phyloP scores from a whole-genome alignment of 37 sponge, comb jelly and placozoan genomes.

The Petrosia ficiformis region DNA sequence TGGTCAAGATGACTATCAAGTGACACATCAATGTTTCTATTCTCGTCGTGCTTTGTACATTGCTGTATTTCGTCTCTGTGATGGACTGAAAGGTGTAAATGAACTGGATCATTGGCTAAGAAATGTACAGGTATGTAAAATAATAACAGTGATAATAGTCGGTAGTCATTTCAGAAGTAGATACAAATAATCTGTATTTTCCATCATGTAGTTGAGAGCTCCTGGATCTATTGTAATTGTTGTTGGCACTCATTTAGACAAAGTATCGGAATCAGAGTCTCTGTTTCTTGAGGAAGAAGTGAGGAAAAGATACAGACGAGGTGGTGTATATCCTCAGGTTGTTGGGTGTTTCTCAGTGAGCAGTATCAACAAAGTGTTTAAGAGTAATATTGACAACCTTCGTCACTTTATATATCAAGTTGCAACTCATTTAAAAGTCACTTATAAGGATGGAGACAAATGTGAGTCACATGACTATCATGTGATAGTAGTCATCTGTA shows the following conservation, averaged over 20 bases:
- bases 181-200: not conserved
- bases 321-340: slow-evolving; percentile 44
- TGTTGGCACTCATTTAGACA: slow-evolving; percentile 86
- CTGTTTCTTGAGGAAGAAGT: slow-evolving; percentile 19
- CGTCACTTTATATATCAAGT: slow-evolving; percentile 46
- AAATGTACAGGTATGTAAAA: slow-evolving; percentile 75
- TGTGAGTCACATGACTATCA: no score
- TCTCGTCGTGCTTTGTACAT: slow-evolving; percentile 82
- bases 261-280: slow-evolving; percentile 13
- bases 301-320: not conserved
- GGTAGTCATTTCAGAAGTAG: not conserved
- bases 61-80: slow-evolving; percentile 71
- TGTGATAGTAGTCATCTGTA: no score
- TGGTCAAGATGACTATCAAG: slow-evolving; percentile 88
- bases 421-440: slow-evolving; percentile 66
- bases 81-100: slow-evolving; percentile 58
- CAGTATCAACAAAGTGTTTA: not conserved
- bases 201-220: slow-evolving; percentile 58
- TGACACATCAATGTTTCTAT: slow-evolving; percentile 95
- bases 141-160: not conserved
- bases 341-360: slow-evolving; percentile 20
- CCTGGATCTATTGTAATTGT: slow-evolving; percentile 83
- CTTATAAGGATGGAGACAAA: slow-evolving; percentile 28
- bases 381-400: slow-evolving; percentile 60
- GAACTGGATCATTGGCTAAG: slow-evolving; percentile 84